A percentile compares a stretch with the other conserved stretches of the same genome.
Evolutionary conservation across 2,113 vertebrate species (phyloP).

Genomic region (Rhombomys opimus): DNA sequence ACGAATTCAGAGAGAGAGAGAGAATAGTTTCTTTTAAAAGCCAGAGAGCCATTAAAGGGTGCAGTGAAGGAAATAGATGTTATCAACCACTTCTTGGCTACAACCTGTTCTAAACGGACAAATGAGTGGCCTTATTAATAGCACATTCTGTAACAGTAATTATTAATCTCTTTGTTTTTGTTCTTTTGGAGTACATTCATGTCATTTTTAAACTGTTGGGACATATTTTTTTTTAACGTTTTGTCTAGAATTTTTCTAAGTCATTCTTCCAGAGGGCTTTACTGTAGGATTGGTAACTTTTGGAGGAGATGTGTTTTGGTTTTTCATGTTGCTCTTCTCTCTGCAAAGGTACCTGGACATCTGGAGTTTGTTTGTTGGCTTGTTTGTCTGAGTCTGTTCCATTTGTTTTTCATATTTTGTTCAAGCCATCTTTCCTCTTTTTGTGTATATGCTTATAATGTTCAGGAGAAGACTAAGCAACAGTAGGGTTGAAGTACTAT

Average conservation of each 20-base stretch:
- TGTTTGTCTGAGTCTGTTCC: background rate
- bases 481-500: background rate
- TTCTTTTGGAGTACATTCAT: background rate
- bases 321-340: background rate
- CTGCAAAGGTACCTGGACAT: background rate
- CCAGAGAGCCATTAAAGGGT: background rate
- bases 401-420: background rate
- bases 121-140: background rate
- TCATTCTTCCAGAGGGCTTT: background rate
- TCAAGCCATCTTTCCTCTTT: background rate
- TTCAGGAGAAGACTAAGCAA: background rate
- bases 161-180: background rate
- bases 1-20: background rate
- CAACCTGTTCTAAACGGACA: background rate
- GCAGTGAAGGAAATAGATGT: background rate
- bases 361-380: background rate
- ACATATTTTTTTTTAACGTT: background rate
- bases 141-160: background rate
- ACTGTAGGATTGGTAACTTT: background rate
- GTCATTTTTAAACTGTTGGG: background rate
- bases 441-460: background rate
- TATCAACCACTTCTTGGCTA: slow-evolving; percentile 5
- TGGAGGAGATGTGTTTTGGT: no score
- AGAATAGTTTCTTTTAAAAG: background rate
- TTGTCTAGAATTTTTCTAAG: background rate